phyloP scores from a whole-genome alignment of 2,797 vertebrate species.

The Simalia tracyae region DNA sequence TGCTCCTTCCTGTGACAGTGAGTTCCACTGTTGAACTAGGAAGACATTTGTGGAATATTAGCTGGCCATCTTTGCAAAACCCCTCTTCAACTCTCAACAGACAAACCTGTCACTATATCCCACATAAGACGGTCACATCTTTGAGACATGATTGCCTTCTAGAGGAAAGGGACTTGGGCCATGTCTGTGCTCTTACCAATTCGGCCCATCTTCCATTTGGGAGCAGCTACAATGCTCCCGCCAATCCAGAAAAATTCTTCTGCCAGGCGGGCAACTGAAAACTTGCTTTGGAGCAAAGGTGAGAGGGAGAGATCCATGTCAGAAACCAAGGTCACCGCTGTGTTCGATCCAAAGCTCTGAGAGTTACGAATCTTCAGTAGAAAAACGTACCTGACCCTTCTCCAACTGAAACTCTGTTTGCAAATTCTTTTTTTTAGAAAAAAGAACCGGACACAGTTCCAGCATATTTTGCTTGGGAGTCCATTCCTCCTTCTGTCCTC shows the following conservation, averaged over 20 bases:
- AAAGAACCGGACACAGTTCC: constrained; percentile 1
- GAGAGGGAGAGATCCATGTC: constrained; percentile 65
- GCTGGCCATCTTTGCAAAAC: background rate
- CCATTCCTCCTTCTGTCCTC: background rate
- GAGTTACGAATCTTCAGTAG: background rate
- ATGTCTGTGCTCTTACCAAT: constrained; percentile 80
- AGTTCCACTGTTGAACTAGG: background rate
- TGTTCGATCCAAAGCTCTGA: constrained; percentile 5
- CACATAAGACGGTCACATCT: background rate
- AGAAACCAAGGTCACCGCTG: constrained; percentile 15
- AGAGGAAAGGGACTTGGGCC: background rate
- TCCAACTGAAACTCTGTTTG: background rate
- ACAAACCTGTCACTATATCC: constrained; percentile 12
- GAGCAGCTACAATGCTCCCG: constrained; percentile 77
- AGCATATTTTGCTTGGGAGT: background rate
- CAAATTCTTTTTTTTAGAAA: background rate
- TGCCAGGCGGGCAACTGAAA: constrained; percentile 70
- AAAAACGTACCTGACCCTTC: background rate
- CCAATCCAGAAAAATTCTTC: constrained; percentile 87
- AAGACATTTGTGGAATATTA: background rate
- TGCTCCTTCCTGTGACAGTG: background rate
- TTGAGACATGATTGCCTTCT: background rate
- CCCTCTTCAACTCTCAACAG: background rate
- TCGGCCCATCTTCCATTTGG: constrained; percentile 81
- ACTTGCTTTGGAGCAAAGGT: constrained; percentile 63